Conservation (phyloP, 2,113 vertebrate genomes). For the Colaptes auratus region DNA sequence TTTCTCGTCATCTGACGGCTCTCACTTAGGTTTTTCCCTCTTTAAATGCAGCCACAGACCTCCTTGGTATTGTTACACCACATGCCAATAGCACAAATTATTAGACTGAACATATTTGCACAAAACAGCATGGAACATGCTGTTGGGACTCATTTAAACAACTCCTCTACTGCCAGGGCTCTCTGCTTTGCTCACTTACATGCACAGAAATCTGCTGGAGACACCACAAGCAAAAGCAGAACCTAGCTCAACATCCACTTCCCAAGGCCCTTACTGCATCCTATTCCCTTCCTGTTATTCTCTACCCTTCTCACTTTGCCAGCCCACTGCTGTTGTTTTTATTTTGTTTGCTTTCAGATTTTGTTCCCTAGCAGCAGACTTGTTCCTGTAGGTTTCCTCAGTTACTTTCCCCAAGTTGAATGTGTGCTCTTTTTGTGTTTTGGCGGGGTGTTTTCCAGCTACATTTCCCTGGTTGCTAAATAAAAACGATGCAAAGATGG, state of each 20-base stretch:
- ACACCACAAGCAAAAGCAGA: neutral
- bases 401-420: neutral
- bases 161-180: neutral
- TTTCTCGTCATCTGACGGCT: neutral
- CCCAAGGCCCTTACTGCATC: conserved; percentile 18
- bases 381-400: neutral
- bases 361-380: conserved; percentile 30
- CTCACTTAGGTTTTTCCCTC: neutral
- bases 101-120: neutral
- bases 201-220: neutral
- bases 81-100: neutral
- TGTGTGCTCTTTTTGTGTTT: neutral
- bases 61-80: neutral
- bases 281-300: conserved; percentile 51
- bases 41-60: neutral
- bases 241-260: neutral
- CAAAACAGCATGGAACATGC: neutral
- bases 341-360: conserved; percentile 3
- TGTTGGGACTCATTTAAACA: neutral
- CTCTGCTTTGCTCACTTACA: neutral
- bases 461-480: neutral
- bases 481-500: neutral
- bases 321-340: neutral
- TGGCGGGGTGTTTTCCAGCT: too few species aligned
- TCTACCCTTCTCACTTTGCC: neutral